Base-by-base conservation (phyloP, 2,888 invertebrate species). In the Drosophila gaucha region DNA sequence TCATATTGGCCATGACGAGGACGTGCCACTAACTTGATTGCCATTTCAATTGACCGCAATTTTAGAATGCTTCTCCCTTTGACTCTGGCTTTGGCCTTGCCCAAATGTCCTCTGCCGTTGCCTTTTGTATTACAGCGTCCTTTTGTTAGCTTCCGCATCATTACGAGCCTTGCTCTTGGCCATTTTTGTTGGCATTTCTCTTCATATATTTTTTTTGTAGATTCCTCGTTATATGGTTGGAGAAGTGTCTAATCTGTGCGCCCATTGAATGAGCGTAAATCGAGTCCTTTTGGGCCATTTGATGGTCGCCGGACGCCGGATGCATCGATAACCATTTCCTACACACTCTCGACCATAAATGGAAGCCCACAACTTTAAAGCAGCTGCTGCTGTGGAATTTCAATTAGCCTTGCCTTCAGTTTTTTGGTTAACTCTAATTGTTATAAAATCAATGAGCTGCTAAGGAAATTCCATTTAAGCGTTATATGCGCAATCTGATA, bases 1-100 rank as follows among this genome's bases (percentile, higher is more conserved):
- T 60, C 60, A 73, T 70, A 75, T 73, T 75, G 75, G 66, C 67
- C 58, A 65, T 86, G 86, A 78, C 84, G 66, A 66, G 78, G 63
- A 82, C 87, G 78, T 84, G 87, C 78, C 62, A 86, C 77, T 85
- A 84, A 84, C 88, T 85, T 84, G 84, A 84, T 84, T 87, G 84
- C 86, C 88, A 77, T 87, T 84, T 82, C 84, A 87, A 84, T 84
- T 84, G 84, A 84, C 84, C 84, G 83, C 84, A 84, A 86, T 87
- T 84, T 84, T 77, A 79, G 80, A 82, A 85, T 85, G 83, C 70
- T 57, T 57, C 62, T 59, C 49, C 64, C 60, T 22, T 31, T 60
- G 62, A 47, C 59, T 33, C 35, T 10, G 18, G 14, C 46, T 43
- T 14, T 58, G 72, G 43, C 63, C 63, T 57, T 36, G 31, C 47